phyloP scores from a whole-genome alignment of 2,888 invertebrate species.

The Hyalella azteca region DNA sequence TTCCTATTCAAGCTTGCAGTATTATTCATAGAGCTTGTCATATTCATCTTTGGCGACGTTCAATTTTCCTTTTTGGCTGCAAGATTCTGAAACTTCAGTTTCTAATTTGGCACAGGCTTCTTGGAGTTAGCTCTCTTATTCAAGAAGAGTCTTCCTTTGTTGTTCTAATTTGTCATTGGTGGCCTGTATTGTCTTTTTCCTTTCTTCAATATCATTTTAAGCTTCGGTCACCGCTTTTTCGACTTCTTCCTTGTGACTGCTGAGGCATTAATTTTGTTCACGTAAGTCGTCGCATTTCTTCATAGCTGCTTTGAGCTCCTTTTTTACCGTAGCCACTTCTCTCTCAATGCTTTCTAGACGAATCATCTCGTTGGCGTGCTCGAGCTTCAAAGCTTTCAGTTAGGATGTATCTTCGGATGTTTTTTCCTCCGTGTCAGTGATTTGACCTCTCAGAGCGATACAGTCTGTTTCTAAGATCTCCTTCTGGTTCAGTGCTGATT shows the following conservation, averaged over 20 bases:
- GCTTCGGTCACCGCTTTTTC: background rate
- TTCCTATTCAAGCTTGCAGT: background rate
- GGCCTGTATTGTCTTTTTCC: background rate
- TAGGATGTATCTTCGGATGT: background rate
- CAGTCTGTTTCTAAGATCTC: background rate
- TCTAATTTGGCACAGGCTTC: background rate
- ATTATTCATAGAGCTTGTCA: background rate
- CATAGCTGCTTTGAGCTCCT: background rate
- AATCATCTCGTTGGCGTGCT: background rate
- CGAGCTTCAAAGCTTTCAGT: background rate
- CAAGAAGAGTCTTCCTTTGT: background rate
- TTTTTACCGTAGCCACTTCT: too few species aligned
- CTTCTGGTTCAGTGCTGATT: background rate
- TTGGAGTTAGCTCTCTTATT: background rate
- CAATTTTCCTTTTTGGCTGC: constrained; percentile 6
- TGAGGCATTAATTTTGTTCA: background rate
- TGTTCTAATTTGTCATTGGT: background rate
- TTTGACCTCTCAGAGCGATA: background rate
- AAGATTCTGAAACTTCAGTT: constrained; percentile 12
- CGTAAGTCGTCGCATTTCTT: background rate
- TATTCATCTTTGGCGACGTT: background rate
- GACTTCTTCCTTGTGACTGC: background rate
- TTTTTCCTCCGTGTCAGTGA: background rate
- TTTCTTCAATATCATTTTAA: background rate
- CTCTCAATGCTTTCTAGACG: background rate